Evolutionary conservation across 2,113 vertebrate species (phyloP).

Genomic region (Callionymus lyra): DNA sequence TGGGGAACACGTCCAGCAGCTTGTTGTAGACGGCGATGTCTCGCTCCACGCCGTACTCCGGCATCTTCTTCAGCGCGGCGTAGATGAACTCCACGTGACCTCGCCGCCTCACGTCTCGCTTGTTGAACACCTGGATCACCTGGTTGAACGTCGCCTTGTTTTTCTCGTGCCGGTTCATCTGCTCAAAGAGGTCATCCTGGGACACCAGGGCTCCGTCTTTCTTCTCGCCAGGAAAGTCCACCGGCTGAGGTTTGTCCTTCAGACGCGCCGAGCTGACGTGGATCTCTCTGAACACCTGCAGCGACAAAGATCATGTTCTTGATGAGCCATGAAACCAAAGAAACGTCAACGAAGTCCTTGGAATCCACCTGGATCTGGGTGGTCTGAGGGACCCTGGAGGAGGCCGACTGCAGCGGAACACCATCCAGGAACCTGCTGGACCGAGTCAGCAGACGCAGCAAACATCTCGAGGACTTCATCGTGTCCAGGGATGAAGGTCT

Average conservation of each 20-base stretch:
- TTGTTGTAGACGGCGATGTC: constrained; percentile 78
- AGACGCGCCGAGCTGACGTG: constrained; percentile 21
- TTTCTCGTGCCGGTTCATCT: constrained; percentile 19
- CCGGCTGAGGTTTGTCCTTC: constrained; percentile 15
- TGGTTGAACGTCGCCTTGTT: constrained; percentile 68
- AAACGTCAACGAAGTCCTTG: too few species aligned
- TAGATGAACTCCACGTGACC: constrained; percentile 88
- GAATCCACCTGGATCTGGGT: constrained; percentile 33
- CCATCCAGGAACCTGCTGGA: constrained; percentile 4
- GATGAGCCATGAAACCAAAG: too few species aligned
- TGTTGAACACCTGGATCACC: constrained; percentile 63
- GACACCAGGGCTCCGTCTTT: constrained; percentile 19
- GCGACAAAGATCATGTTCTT: neutral
- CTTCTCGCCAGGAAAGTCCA: constrained; percentile 4
- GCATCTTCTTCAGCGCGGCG: constrained; percentile 79
- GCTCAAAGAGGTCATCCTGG: constrained; percentile 64
- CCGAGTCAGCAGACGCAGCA: constrained; percentile 20
- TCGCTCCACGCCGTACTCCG: constrained; percentile 71
- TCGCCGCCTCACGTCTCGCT: constrained; percentile 62
- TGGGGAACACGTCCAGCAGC: constrained; percentile 81
- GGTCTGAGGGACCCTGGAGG: neutral
- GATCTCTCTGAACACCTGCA: constrained; percentile 36
- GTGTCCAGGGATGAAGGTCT: constrained; percentile 1
- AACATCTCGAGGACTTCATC: constrained; percentile 46
- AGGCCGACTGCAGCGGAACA: neutral